A percentile compares a stretch with the other conserved stretches of the same genome.
Conservation (phyloP, 2,113 vertebrate genomes). For the Abramis brama region DNA sequence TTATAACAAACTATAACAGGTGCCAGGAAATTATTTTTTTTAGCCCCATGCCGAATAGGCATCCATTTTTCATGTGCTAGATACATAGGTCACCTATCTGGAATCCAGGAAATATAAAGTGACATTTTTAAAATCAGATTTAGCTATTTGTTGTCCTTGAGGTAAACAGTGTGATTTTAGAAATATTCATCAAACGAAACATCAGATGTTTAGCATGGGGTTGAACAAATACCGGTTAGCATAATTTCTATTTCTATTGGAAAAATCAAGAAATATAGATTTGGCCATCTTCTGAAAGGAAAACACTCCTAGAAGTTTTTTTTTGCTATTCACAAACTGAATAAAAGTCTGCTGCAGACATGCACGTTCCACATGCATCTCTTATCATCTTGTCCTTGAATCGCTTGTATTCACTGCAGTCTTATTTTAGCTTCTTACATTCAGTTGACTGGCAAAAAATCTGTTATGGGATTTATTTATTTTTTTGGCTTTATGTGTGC, state of each 20-base stretch:
- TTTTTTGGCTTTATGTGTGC: background rate
- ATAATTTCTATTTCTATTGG: background rate
- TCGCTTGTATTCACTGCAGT: constrained; percentile 10
- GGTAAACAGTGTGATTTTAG: background rate
- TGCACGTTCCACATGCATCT: background rate
- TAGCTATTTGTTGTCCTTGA: background rate
- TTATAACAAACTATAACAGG: constrained; percentile 3
- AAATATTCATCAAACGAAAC: background rate
- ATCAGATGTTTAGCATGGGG: background rate
- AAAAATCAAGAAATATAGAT: background rate
- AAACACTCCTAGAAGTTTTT: too few species aligned
- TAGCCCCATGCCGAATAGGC: background rate
- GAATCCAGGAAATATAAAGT: constrained; percentile 27
- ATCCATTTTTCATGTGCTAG: constrained; percentile 24
- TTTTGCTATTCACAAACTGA: too few species aligned
- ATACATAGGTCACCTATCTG: background rate
- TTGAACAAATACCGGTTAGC: background rate
- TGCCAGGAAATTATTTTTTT: constrained; percentile 9
- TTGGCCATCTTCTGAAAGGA: background rate
- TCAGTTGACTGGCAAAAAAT: constrained; percentile 3
- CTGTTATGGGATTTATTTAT: background rate
- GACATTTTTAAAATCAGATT: background rate
- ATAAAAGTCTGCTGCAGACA: background rate
- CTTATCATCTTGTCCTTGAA: constrained; percentile 7
- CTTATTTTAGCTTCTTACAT: constrained; percentile 8